These are phyloP conservation scores for Pangasius djambal DNA, from an alignment of 2,797 vertebrate genomes.

Conservation along the genomic window DNA sequence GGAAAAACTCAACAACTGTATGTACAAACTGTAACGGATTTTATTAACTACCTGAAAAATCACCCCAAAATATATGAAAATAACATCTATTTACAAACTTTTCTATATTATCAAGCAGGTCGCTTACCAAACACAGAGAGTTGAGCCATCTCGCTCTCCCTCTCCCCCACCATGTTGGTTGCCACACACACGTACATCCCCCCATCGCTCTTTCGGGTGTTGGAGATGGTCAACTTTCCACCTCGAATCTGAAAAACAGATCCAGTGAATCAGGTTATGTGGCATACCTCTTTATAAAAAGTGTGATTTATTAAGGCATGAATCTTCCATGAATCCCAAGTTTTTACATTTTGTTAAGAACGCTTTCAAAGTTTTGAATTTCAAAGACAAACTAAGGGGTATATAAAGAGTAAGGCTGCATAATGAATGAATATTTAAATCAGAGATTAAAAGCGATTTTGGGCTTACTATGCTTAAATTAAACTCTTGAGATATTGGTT, in stretches of 20 bases:
- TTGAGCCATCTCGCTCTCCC: constrained; percentile 93
- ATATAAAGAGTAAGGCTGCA: background rate
- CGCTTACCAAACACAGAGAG: constrained; percentile 93
- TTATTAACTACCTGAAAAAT: background rate
- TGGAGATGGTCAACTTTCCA: constrained; percentile 93
- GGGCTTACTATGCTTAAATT: background rate
- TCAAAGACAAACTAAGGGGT: background rate
- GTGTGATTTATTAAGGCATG: background rate
- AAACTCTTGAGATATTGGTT: background rate
- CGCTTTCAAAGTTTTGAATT: background rate
- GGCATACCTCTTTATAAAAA: background rate
- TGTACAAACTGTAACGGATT: background rate
- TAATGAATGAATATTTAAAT: background rate
- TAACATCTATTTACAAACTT: background rate
- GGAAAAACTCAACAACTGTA: background rate
- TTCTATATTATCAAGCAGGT: constrained; percentile 3
- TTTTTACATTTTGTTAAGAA: background rate
- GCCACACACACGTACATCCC: constrained; percentile 95
- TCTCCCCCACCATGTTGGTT: constrained; percentile 94
- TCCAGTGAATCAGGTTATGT: background rate
- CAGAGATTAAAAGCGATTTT: background rate
- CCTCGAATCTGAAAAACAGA: constrained; percentile 83
- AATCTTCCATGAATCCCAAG: background rate
- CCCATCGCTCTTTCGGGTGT: constrained; percentile 86
- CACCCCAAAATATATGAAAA: background rate